Evolutionary conservation across 2,113 vertebrate genomes (phyloP), one percentile per base, ranked within the genome.

Genomic region (Gallinago media): DNA sequence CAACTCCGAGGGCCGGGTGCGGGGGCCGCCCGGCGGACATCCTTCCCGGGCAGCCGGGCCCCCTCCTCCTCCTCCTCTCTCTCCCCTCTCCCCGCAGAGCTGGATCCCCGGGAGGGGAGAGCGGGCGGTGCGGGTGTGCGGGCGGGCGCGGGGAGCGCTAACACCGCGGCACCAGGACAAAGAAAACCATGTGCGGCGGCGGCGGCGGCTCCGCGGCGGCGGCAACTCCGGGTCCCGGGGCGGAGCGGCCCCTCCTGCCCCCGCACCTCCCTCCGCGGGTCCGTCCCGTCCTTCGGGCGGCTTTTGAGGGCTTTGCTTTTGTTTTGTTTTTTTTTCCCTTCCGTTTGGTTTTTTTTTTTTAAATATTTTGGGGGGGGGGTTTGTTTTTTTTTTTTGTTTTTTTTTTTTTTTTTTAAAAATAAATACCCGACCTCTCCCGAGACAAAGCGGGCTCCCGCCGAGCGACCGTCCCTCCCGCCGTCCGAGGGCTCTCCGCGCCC

Each of bases 111-210:
- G 42, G 76, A 97, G 97, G 95, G 94, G 68, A 15, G 63, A 22
- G 93, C 16, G 68, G 44, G 85, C 40, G 66, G 83, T 32, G 79
- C 73, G 83, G 63, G 44, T 74, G 76, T 42, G 76, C 70, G 84
- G 46, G 71, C 91, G 58, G 20, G 89, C 38, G 52, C 20, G 15
- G 74, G 47, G 38, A 31, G 52, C 65, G 98, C 98, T 97, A 98
- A 91, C 61, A 86, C 73, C 96, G 96, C 97, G 94, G 96, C 97
- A 95, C 96, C 96, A 98, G 98, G 98, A 99, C 98, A 99, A 99
- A 99, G 98, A 89, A 98, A 98, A 96, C 97, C 98, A 98, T 98
- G 98, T 95, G 98, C 98, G 95, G 97, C 92, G 81, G 96, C 91
- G 72, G 84, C 85, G 67, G 94, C 82, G 31, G 73, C 72, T 42